phyloP scores from a whole-genome alignment of 1,140 invertebrate species.

The Apis cerana region DNA sequence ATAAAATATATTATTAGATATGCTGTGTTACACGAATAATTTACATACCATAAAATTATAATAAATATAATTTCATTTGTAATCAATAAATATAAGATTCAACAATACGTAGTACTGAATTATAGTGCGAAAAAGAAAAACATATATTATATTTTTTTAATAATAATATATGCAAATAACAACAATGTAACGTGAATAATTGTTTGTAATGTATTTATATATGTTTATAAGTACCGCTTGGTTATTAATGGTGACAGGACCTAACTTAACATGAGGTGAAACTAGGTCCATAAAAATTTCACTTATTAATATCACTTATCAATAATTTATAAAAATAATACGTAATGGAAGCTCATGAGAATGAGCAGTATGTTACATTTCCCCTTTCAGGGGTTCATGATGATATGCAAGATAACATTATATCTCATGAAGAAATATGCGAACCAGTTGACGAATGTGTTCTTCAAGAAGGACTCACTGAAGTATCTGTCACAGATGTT shows the following conservation, averaged over 20 bases:
- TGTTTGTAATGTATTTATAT: not conserved
- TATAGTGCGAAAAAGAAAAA: not conserved
- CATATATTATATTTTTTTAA: not conserved
- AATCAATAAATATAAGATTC: not conserved
- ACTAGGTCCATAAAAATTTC: conserved; percentile 57
- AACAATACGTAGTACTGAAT: not conserved
- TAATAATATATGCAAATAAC: not conserved
- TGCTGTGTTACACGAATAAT: not conserved
- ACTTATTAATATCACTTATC: not conserved
- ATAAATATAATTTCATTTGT: conserved; percentile 3
- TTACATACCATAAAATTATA: not conserved
- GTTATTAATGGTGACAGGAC: conserved; percentile 44
- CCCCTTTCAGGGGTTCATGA: conserved; percentile 69
- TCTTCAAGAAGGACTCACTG: conserved; percentile 62
- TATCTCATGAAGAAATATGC: conserved; percentile 76
- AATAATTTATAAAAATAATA: not conserved
- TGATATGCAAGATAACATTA: conserved; percentile 68
- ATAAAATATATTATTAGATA: not conserved
- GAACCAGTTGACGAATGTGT: conserved; percentile 71
- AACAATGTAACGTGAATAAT: conserved; percentile 15
- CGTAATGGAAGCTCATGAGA: conserved; percentile 74
- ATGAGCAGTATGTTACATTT: conserved; percentile 75
- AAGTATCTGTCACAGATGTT: conserved; percentile 57
- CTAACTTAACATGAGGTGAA: conserved; percentile 70
- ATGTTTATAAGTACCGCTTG: conserved; percentile 17